Conservation (phyloP, 2,113 vertebrate species). For the Mystacornis crossleyi region DNA sequence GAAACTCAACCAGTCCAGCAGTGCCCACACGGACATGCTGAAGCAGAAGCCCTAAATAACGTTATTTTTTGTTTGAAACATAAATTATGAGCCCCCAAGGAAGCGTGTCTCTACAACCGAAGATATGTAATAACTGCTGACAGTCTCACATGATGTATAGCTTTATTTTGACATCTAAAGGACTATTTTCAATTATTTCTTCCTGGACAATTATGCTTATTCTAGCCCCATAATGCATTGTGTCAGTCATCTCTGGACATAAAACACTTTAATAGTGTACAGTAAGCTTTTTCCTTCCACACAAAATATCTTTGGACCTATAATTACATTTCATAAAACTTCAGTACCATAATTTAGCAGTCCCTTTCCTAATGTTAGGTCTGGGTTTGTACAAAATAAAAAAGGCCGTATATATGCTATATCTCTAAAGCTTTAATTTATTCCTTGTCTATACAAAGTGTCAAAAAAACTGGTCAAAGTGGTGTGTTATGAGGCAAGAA, state of each 20-base stretch:
- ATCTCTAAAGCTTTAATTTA: constrained; percentile 56
- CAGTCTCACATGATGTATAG: constrained; percentile 53
- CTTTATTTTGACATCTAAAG: constrained; percentile 72
- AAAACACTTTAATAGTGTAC: constrained; percentile 69
- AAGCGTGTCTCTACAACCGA: constrained; percentile 34
- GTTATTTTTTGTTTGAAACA: constrained; percentile 36
- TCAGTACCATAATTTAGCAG: constrained; percentile 62
- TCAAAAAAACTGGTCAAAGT: constrained; percentile 34
- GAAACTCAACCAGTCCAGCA: neutral
- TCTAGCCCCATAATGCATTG: constrained; percentile 70
- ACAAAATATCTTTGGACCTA: constrained; percentile 62
- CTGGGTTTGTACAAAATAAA: constrained; percentile 47
- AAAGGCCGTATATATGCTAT: neutral
- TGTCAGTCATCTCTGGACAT: constrained; percentile 71
- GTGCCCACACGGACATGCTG: neutral
- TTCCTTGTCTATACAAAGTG: constrained; percentile 6
- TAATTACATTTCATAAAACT: constrained; percentile 77
- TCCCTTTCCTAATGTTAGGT: constrained; percentile 65
- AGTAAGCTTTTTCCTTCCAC: constrained; percentile 61
- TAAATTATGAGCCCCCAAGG: constrained; percentile 56
- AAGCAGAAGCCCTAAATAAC: neutral
- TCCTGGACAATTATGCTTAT: constrained; percentile 75
- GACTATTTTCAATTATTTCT: constrained; percentile 78
- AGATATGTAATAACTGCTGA: constrained; percentile 57
- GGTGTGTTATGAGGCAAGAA: neutral